Base-by-base conservation (phyloP, 37 sponge, comb jelly and placozoan species). In the Crambe crambe region DNA sequence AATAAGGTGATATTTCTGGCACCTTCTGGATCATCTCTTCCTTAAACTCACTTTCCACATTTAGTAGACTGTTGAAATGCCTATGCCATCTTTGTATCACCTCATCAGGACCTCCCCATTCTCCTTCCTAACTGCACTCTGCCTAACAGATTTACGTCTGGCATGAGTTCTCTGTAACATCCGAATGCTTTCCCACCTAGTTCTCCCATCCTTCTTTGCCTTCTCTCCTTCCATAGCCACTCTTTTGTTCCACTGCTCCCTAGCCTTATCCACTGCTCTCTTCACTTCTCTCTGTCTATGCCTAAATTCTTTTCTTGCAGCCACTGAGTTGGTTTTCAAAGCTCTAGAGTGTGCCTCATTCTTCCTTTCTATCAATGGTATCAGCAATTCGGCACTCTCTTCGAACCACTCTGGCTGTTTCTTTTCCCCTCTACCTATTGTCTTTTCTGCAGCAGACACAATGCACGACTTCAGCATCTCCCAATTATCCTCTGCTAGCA, bases 371-470 rank as follows among this genome's bases (percentile, higher is more conserved):
- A 84, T 58, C 40, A 85, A 31, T 21, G 86, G 86, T 27, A 42
- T 26, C 15, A 85, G 23, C 22, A 17, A 59, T 15, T 78, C 79
- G 3, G 12, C 38, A 29, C 51, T 80, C 30, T 73, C 80, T 22
- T 27, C 3, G n/a, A 84, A 84, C 85, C 85, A 84, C 26, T 86
- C 80, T 6, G 87, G 80, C 37, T 86, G 80, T 27, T 78, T 78
- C 76, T 64, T 56, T 39, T 43, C 61, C 41, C 20, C 69, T 21
- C 72, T 27, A 32, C 51, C 51, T 15, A 12, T 47, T 47, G 51
- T 47, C 51, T 47, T 40, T 41, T 76, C 85, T 23, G 85, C 84
- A 26, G 76, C 57, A 42, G 18, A 26, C 22, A 75, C 57, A 0
- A 83, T 37, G 30, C 76, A 58, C 5, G 34, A 22, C 32, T 61